These are phyloP conservation scores for Pyrocephalus nanus DNA, from an alignment of 2,797 vertebrate genomes.

Conservation along the genomic window DNA sequence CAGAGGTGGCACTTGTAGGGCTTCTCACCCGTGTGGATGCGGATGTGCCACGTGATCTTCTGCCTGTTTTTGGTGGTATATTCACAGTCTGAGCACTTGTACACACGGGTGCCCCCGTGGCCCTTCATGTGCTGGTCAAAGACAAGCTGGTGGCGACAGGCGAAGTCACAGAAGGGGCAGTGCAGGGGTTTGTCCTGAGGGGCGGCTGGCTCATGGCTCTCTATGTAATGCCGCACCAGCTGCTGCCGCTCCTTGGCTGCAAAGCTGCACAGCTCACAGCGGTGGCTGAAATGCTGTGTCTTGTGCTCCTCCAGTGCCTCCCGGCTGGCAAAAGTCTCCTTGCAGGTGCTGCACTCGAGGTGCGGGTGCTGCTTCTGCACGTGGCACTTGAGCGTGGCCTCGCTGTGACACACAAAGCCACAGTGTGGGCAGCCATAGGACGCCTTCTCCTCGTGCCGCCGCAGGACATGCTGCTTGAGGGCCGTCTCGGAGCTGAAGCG, in stretches of 20 bases:
- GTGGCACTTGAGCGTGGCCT: slow-evolving; percentile 81
- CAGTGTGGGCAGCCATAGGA: slow-evolving; percentile 76
- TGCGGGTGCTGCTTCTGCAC: slow-evolving; percentile 81
- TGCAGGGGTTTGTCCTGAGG: slow-evolving; percentile 76
- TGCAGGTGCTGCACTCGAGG: slow-evolving; percentile 80
- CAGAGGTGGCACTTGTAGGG: slow-evolving; percentile 94
- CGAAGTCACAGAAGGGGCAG: slow-evolving; percentile 87
- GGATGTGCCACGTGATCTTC: slow-evolving; percentile 97
- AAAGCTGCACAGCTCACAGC: slow-evolving; percentile 86
- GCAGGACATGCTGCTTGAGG: slow-evolving; percentile 88
- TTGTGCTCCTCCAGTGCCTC: slow-evolving; percentile 81
- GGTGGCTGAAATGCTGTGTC: slow-evolving; percentile 82
- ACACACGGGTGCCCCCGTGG: slow-evolving; percentile 88
- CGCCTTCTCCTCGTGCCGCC: slow-evolving; percentile 79
- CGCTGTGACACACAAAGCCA: slow-evolving; percentile 78
- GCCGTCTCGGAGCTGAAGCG: slow-evolving; percentile 89
- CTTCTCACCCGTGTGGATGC: slow-evolving; percentile 96
- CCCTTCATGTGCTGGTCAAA: slow-evolving; percentile 92
- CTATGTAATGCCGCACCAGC: slow-evolving; percentile 86
- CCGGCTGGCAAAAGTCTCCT: slow-evolving; percentile 76
- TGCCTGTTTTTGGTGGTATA: slow-evolving; percentile 93
- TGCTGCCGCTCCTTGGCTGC: slow-evolving; percentile 84
- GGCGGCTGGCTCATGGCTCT: slow-evolving; percentile 79
- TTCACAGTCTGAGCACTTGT: slow-evolving; percentile 91
- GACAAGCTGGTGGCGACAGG: slow-evolving; percentile 88